Base-by-base conservation (phyloP, 1,140 invertebrate genomes). In the Drosophila nebulosa region DNA sequence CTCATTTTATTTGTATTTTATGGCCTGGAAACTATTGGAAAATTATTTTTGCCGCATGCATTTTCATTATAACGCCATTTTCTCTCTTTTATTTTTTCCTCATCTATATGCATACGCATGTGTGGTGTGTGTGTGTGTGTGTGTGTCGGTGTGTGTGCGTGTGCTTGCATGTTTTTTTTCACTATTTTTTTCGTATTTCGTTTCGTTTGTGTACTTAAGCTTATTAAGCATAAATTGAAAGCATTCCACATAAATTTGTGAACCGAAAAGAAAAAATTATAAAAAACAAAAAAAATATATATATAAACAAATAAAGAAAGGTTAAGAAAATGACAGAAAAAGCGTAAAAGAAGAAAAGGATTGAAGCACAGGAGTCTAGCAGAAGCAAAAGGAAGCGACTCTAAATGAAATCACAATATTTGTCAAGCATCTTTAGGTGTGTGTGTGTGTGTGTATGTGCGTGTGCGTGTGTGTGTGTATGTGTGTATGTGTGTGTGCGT, bases 1-100 rank as follows among this genome's bases (percentile, higher is more conserved):
- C 85, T 74, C 69, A 85, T 85, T 85, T 84, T 84, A 65, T 85
- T 86, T 84, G 80, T 64, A 77, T 85, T 84, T 84, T 79, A 77
- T 69, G 73, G 73, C 81, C 77, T 74, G 81, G 63, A 80, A 86
- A 85, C 77, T 86, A 86, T 77, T 74, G 60, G 39, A 77, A 80
- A 67, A 77, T 62, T 62, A 79, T 76, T 76, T 84, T 72, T 57
- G 64, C 60, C 56, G 51, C 32, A 58, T 65, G 61, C 24, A 42
- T 46, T 36, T 85, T 64, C 42, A 74, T 68, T 69, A 77, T 84
- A 65, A 22, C 42, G 62, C 39, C 5, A 46, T 22, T 30, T 61
- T 10, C 24, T 21, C 26, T 14, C 5, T 60, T 65, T 1, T 66
- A 32, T 35, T 42, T 46, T 24, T 39, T 10, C 10, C 27, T 4